Evolutionary conservation across 2,113 vertebrate species (phyloP).

Genomic region (Dromaius novaehollandiae): DNA sequence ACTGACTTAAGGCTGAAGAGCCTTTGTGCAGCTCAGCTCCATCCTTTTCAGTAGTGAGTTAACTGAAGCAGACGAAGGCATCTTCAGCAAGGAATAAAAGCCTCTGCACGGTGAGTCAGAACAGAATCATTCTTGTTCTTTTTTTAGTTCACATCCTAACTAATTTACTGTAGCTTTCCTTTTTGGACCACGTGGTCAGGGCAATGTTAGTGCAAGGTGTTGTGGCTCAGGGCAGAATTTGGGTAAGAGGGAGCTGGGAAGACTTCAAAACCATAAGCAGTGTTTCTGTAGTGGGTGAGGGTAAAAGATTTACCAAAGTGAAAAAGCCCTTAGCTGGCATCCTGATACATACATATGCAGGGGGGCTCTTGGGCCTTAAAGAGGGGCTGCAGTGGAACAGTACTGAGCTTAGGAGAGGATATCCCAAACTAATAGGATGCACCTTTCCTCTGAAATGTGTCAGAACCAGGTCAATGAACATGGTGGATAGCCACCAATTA

Average conservation of each 20-base stretch:
- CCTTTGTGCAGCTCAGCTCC: background rate
- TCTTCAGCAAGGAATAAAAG: background rate
- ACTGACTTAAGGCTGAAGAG: conserved; percentile 5
- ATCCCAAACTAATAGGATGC: background rate
- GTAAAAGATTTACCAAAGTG: background rate
- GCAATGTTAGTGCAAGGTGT: background rate
- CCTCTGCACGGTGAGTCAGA: conserved; percentile 32
- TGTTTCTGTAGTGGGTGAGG: background rate
- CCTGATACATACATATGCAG: background rate
- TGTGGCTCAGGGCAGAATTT: background rate
- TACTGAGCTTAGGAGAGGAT: background rate
- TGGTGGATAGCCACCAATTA: too few relatives aligned
- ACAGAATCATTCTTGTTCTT: conserved; percentile 31
- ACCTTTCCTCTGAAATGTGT: background rate
- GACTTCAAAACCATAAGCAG: background rate
- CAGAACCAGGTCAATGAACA: background rate
- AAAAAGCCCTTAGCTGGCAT: background rate
- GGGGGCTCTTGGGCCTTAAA: background rate
- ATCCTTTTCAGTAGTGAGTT: background rate
- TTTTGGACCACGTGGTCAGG: background rate
- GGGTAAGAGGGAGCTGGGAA: background rate
- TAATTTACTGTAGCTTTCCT: background rate
- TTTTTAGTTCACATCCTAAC: conserved; percentile 3
- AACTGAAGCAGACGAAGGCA: background rate
- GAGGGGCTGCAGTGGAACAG: background rate